Evolutionary conservation across 2,797 vertebrate species (phyloP).

Genomic region (Chelon auratus): DNA sequence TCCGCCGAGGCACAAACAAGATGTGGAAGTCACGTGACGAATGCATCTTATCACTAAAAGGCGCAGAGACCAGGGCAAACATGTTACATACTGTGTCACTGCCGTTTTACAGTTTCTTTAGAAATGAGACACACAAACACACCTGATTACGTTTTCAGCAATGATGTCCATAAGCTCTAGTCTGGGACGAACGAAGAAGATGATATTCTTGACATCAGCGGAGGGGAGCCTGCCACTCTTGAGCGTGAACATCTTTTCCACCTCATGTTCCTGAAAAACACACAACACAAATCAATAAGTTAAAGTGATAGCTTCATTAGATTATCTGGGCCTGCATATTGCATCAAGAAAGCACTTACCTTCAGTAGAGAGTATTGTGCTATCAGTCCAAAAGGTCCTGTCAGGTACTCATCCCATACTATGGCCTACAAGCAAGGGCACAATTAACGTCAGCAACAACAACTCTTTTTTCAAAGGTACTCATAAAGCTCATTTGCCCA

Average conservation of each 20-base stretch:
- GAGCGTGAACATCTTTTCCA: constrained; percentile 99
- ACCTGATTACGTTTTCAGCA: constrained; percentile 94
- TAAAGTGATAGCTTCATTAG: no score
- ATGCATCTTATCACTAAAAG: constrained; percentile 88
- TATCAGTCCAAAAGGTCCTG: constrained; percentile 96
- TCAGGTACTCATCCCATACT: constrained; percentile 98
- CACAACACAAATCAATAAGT: not conserved
- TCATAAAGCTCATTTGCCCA: no score
- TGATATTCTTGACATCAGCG: constrained; percentile 96
- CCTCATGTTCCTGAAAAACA: constrained; percentile 93
- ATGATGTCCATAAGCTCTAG: constrained; percentile 98
- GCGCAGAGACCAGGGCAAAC: constrained; percentile 5
- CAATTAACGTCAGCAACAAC: not conserved
- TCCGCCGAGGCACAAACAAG: constrained; percentile 95
- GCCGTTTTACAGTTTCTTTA: not conserved
- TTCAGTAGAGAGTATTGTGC: constrained; percentile 97
- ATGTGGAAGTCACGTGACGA: constrained; percentile 94
- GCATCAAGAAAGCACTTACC: constrained; percentile 76
- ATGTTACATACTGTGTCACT: not conserved
- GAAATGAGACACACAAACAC: constrained; percentile 7
- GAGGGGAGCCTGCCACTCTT: constrained; percentile 91
- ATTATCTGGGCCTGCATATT: no score
- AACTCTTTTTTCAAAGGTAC: no score
- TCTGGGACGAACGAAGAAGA: constrained; percentile 95
- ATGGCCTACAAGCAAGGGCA: constrained; percentile 87